phyloP scores from a whole-genome alignment of 2,888 invertebrate genomes.

The Gasteruption jaculator region DNA sequence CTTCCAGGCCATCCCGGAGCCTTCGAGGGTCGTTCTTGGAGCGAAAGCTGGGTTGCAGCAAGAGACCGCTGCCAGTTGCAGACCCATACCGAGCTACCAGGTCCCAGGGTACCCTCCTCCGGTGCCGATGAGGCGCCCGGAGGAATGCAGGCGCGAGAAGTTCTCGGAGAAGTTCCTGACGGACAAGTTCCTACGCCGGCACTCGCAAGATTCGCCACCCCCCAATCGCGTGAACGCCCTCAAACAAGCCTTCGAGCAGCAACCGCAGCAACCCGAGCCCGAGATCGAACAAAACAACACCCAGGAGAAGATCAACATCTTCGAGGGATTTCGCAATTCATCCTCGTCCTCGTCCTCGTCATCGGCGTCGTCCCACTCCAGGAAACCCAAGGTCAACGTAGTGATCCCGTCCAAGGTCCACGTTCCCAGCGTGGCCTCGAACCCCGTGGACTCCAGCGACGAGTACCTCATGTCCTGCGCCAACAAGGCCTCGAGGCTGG shows the following conservation, averaged over 20 bases:
- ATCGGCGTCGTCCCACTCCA: no score
- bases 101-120: no score
- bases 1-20: no score
- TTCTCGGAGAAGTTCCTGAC: constrained; percentile 6
- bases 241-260: constrained; percentile 28
- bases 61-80: neutral
- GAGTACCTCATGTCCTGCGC: constrained; percentile 46
- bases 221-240: constrained; percentile 23
- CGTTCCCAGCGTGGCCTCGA: constrained; percentile 21
- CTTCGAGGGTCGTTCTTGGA: no score
- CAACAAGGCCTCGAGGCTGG: constrained; percentile 39
- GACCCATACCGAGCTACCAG: no score
- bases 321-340: constrained; percentile 30
- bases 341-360: constrained; percentile 21
- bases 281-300: constrained; percentile 33
- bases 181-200: no score
- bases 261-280: constrained; percentile 17
- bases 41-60: no score
- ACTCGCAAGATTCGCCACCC: no score
- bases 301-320: constrained; percentile 37
- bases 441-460: constrained; percentile 43
- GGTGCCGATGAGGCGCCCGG: no score
- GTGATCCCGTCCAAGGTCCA: constrained; percentile 27
- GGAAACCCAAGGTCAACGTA: constrained; percentile 28
- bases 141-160: neutral